phyloP scores from a whole-genome alignment of 64 coral and sea anemone genomes.

The Stylophora pistillata region DNA sequence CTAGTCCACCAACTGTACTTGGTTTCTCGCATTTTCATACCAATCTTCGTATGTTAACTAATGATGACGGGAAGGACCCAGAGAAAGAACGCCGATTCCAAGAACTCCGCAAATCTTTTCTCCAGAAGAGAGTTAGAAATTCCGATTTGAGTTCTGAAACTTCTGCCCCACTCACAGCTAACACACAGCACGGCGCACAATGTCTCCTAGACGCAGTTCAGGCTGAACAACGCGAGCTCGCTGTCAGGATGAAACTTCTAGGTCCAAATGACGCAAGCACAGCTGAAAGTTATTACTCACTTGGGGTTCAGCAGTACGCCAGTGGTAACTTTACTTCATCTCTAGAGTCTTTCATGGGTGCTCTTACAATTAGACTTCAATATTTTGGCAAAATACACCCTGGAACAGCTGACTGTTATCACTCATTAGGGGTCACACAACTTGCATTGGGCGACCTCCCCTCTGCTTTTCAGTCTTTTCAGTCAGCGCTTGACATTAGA shows the following conservation, averaged over 20 bases:
- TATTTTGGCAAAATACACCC: background rate
- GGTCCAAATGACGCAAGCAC: too few species aligned
- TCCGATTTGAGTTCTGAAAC: too few species aligned
- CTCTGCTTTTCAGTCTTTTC: background rate
- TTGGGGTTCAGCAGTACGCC: background rate
- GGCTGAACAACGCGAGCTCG: too few species aligned
- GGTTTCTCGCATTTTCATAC: background rate
- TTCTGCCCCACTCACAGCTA: too few species aligned
- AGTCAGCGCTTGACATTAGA: background rate
- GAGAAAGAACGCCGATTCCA: background rate
- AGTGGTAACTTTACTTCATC: background rate
- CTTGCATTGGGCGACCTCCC: background rate
- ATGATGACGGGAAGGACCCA: background rate
- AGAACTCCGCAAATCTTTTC: background rate
- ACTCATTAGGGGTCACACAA: background rate
- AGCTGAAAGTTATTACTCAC: background rate
- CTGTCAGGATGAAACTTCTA: too few species aligned
- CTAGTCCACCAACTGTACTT: background rate
- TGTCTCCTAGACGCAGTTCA: too few species aligned
- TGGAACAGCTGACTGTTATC: background rate
- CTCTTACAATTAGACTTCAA: background rate
- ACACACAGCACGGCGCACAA: too few species aligned
- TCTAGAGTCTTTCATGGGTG: background rate
- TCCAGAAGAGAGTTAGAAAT: too few species aligned
- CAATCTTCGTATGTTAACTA: background rate